Evolutionary conservation across 2,888 invertebrate species (phyloP), one percentile per base, ranked within the genome.

Genomic region (Caenorhabditis japonica): DNA sequence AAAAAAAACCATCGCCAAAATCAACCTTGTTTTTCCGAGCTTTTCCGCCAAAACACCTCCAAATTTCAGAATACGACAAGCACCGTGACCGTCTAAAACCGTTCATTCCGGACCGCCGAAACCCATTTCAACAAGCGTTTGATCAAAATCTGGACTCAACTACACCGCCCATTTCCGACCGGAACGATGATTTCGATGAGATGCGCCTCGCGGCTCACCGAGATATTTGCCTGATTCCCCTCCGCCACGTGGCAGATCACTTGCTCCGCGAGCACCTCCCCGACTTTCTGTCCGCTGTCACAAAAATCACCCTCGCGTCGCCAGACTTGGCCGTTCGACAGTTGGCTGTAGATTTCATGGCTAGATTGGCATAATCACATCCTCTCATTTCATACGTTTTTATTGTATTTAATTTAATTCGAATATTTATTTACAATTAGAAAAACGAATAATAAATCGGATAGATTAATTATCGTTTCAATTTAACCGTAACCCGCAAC

Each of bases 271-370:
- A 64, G 41, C 64, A 64, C 25, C 49, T 64, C 25, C 25, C 61
- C 10, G 62, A 58, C 34, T 71, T 74, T 8, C 33, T 55, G 38
- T 75, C 78, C 17, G 69, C 76, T 15, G 53, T 74, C n/a, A 74
- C 76, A 43, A 38, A 52, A 25, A 58, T 79, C 25, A 43, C 77
- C 12, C 12, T 66, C 25, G 58, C 77, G 0, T 77, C 78, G 25
- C 79, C 80, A 4, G 80, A 81, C 66, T 41, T 81, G 19, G 51
- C 72, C 19, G 55, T 81, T 27, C 56, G 80, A 43, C 64, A 70
- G 15, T 51, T 78, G 15, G 70, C 73, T 13, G 61, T 70, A 10
- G 53, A 72, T 66, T 60, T 72, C 13, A 60, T 72, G 64, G 34
- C 51, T 12, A 53, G 59, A 64, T 36, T 53, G 4, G 60, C 58